Evolutionary conservation across 2,797 vertebrate species (phyloP).

Genomic region (Urosaurus nigricauda): DNA sequence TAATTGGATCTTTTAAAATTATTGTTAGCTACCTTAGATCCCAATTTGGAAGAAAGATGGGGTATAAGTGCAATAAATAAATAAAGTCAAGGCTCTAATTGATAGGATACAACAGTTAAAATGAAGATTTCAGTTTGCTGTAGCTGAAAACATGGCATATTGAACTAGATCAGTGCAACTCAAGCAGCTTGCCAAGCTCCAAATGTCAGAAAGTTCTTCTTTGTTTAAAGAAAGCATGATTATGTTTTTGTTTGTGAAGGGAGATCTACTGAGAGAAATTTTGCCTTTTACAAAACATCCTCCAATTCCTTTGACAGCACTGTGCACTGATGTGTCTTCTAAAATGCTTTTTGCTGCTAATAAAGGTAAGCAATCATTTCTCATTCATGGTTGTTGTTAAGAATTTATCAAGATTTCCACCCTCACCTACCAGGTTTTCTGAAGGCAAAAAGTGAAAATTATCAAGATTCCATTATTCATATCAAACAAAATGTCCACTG

Average conservation of each 20-base stretch:
- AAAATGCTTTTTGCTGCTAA: conserved; percentile 73
- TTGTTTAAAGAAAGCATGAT: conserved; percentile 10
- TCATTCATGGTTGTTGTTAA: conserved; percentile 18
- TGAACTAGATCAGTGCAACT: not conserved
- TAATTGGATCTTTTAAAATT: too few relatives aligned
- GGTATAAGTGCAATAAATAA: too few relatives aligned
- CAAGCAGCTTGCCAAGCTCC: not conserved
- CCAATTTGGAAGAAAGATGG: too few relatives aligned
- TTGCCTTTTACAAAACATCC: conserved; percentile 75
- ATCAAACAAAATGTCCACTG: conserved; percentile 24
- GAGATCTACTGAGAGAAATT: conserved; percentile 75
- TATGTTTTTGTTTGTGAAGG: conserved; percentile 66
- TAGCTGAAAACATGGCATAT: not conserved
- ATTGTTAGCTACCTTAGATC: too few relatives aligned
- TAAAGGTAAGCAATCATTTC: conserved; percentile 67
- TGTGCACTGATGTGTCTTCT: conserved; percentile 64
- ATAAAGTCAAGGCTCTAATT: not conserved
- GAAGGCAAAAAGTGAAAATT: not conserved
- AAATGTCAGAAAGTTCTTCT: conserved; percentile 2
- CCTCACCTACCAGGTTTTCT: not conserved
- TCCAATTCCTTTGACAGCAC: conserved; percentile 73
- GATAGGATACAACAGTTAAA: conserved; percentile 11
- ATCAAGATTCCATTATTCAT: conserved; percentile 18
- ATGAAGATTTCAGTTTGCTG: not conserved
- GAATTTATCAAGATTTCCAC: not conserved